phyloP scores from a whole-genome alignment of 2,888 invertebrate genomes.

The Cremastinae sp. region DNA sequence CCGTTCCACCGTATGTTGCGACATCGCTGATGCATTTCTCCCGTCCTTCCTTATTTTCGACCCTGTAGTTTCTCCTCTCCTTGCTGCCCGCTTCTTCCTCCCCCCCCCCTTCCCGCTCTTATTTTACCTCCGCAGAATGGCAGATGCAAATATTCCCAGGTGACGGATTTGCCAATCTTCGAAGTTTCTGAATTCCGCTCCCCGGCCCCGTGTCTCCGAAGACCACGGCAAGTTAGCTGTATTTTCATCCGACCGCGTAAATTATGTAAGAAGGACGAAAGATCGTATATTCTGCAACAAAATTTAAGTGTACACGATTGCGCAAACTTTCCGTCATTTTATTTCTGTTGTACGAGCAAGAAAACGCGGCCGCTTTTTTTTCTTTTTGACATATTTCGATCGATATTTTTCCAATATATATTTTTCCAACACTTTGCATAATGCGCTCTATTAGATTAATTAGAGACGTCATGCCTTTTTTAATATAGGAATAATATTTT shows the following conservation, averaged over 20 bases:
- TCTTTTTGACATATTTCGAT: too few species aligned
- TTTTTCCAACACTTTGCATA: too few species aligned
- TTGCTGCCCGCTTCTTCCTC: not conserved
- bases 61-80: not conserved
- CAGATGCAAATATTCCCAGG: constrained; percentile 43
- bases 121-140: constrained; percentile 4
- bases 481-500: too few species aligned
- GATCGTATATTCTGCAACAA: not conserved
- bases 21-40: constrained; percentile 32
- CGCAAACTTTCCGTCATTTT: too few species aligned
- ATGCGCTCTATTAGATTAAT: too few species aligned
- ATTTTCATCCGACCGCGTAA: not conserved
- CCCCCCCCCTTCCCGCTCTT: not conserved
- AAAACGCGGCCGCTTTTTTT: too few species aligned
- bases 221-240: not conserved
- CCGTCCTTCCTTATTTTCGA: too few species aligned
- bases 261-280: not conserved
- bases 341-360: too few species aligned
- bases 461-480: too few species aligned
- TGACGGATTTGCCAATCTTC: constrained; percentile 37
- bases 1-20: constrained; percentile 33
- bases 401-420: too few species aligned
- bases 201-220: constrained; percentile 13
- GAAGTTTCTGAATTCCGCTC: constrained; percentile 26
- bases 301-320: too few species aligned